Evolutionary conservation across 2,113 vertebrate genomes (phyloP), one percentile per base, ranked within the genome.

Genomic region (Ageneiosus marmoratus): DNA sequence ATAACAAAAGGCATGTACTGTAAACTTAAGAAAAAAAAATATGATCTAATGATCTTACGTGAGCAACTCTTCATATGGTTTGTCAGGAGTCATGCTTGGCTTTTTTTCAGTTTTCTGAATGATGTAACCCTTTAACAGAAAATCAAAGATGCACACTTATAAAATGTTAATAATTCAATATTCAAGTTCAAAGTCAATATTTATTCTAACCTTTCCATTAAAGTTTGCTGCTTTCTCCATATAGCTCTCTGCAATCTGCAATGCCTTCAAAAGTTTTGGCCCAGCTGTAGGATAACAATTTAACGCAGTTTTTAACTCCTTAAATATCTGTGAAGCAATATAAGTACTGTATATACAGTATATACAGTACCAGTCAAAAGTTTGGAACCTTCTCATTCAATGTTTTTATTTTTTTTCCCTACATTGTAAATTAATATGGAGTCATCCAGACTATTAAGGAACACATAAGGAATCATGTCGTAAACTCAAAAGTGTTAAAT

Each of bases 101-200:
- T 99, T 99, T 91, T 95, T 95, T 92, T 99, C 98, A 88, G 88
- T 95, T 74, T 99, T 99, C 87, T 99, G 97, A 88, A 99, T 95
- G 83, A 99, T 96, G 88, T 94, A 99, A 34, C 98, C 98, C 98
- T 99, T 87, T 0, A 80, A 88, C 81, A 75, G 85, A 87, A 81
- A 22, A 89, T 50, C 9, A 56, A 89, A 53, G 9, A 55, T 41
- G 12, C 48, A 51, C 29, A 37, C 29, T 48, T 24, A 60, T n/a
- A 53, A 72, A 24, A n/a, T 7, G 29, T 24, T 55, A 37, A 76
- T 24, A 51, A 32, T 7, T 62, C 13, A 5, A 69, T 18, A 69
- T 44, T 69, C 16, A 50, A 18, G 5, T 1, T 11, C 29, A 44
- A 22, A 76, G 22, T 37, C 5, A 55, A 70, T 34, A 44, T 53